These are phyloP conservation scores for Nannoperca obscura DNA, from an alignment of 2,797 vertebrate genomes.

Conservation along the genomic window DNA sequence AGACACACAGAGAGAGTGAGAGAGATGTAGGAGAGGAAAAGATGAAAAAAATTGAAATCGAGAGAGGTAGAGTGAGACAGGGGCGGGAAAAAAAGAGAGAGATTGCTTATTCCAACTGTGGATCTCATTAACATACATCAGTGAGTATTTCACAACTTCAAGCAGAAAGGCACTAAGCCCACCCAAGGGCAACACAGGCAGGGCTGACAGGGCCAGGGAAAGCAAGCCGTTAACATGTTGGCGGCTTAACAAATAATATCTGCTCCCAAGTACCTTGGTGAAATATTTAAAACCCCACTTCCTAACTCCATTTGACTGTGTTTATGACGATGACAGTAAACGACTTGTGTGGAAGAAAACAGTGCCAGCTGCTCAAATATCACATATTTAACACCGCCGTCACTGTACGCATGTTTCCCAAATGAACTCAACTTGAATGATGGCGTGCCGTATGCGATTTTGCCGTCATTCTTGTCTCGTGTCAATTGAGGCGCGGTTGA, in stretches of 20 bases:
- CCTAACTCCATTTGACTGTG: constrained; percentile 82
- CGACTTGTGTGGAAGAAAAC: constrained; percentile 75
- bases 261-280: constrained; percentile 81
- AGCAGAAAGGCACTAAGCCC: constrained; percentile 85
- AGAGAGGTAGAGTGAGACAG: constrained; percentile 63
- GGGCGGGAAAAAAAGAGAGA: constrained; percentile 53
- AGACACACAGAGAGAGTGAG: constrained; percentile 20
- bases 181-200: constrained; percentile 85
- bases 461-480: constrained; percentile 73
- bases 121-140: constrained; percentile 88
- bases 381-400: constrained; percentile 77
- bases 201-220: constrained; percentile 83
- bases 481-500: constrained; percentile 75
- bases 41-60: constrained; percentile 42
- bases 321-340: constrained; percentile 84
- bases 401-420: constrained; percentile 68
- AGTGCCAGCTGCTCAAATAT: constrained; percentile 79
- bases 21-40: constrained; percentile 29
- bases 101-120: constrained; percentile 80
- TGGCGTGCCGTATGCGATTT: constrained; percentile 78
- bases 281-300: constrained; percentile 84
- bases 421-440: constrained; percentile 80
- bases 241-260: constrained; percentile 86
- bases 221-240: constrained; percentile 85
- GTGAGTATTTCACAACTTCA: constrained; percentile 85